Evolutionary conservation across 2,797 vertebrate genomes (phyloP).

Genomic region (Pangasius krempfi): DNA sequence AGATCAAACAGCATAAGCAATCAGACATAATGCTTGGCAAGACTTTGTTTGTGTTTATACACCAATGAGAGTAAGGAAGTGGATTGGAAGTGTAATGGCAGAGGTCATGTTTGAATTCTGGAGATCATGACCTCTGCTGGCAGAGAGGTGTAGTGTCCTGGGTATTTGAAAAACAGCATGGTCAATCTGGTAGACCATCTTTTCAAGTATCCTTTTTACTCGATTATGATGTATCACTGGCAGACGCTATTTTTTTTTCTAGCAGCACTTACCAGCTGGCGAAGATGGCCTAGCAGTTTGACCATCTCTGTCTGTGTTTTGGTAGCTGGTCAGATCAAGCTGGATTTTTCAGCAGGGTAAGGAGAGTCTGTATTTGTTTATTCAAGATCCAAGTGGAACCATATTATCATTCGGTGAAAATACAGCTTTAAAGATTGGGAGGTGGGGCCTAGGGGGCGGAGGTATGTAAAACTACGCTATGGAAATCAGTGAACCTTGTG

Average conservation of each 20-base stretch:
- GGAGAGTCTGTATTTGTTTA: background rate
- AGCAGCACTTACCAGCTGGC: background rate
- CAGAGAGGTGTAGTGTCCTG: background rate
- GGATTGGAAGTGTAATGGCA: background rate
- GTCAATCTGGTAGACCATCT: background rate
- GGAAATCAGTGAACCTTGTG: background rate
- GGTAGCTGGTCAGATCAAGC: background rate
- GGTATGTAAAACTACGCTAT: background rate
- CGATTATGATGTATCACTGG: background rate
- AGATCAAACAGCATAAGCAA: background rate
- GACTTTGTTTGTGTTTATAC: background rate
- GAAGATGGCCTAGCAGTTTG: background rate
- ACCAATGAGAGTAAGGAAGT: background rate
- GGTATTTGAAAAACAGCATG: background rate
- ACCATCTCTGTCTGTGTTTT: background rate
- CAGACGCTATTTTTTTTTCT: background rate
- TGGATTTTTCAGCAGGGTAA: background rate
- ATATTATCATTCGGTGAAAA: background rate
- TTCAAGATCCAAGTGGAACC: background rate
- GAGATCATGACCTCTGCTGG: conserved; percentile 8
- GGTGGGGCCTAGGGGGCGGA: background rate
- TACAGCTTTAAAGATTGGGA: background rate
- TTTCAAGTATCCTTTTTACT: background rate
- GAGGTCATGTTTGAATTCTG: background rate
- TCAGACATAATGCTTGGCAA: background rate